Conservation (phyloP, 2,113 vertebrate genomes). For the Laticauda laticaudata region DNA sequence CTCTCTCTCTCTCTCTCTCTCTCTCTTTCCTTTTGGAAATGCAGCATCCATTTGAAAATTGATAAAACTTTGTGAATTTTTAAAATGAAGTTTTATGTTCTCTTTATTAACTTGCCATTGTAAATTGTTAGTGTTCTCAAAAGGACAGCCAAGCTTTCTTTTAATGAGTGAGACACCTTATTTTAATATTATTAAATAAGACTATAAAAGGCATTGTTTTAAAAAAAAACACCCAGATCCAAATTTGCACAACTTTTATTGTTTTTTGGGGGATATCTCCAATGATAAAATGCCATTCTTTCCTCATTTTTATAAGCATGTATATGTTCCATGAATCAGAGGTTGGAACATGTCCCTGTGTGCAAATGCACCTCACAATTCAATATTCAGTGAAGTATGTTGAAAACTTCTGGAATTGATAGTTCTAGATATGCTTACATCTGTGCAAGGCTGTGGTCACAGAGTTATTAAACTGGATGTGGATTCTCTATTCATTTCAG, state of each 20-base stretch:
- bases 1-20: conserved; percentile 9
- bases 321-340: not conserved
- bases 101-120: conserved; percentile 81
- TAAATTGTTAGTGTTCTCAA: conserved; percentile 83
- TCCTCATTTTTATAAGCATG: conserved; percentile 31
- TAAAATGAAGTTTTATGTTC: conserved; percentile 76
- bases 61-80: conserved; percentile 89
- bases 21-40: conserved; percentile 71
- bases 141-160: conserved; percentile 87
- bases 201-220: conserved; percentile 70
- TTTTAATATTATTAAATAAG: conserved; percentile 89
- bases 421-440: not conserved
- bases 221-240: conserved; percentile 67
- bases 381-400: not conserved
- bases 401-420: not conserved
- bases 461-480: not conserved
- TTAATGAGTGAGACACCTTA: conserved; percentile 89
- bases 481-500: not conserved
- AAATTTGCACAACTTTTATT: conserved; percentile 79
- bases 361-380: not conserved
- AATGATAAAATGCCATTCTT: conserved; percentile 54
- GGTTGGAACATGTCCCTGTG: not conserved
- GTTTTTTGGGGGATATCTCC: conserved; percentile 52
- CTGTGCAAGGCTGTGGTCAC: not conserved
- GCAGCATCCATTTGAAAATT: conserved; percentile 83